Percentiles rank a stretch among this genome's conserved stretches.
Conservation (phyloP, 2,113 vertebrate species). For the Barnardius zonarius region DNA sequence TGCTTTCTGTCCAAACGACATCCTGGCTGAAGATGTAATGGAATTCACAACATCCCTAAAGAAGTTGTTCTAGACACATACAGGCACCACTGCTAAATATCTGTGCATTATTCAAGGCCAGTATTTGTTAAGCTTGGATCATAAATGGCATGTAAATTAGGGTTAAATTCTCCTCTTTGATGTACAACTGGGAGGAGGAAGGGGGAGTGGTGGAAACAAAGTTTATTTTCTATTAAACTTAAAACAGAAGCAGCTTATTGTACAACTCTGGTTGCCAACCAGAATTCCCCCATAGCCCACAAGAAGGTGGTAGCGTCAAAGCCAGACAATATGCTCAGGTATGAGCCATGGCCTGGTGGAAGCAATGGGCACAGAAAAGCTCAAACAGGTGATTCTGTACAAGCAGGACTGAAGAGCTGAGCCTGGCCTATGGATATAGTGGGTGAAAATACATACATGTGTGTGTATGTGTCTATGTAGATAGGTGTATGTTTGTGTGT, state of each 20-base stretch:
- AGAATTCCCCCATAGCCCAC: neutral
- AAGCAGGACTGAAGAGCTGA: neutral
- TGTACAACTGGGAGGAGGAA: neutral
- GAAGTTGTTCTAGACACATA: neutral
- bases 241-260: neutral
- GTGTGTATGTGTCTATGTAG: rapidly evolving
- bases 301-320: neutral
- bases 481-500: neutral
- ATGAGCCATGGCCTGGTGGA: neutral
- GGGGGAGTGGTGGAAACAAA: neutral
- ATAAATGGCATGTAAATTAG: neutral
- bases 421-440: neutral
- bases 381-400: neutral
- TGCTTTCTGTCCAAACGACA: neutral
- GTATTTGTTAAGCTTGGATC: neutral
- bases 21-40: neutral
- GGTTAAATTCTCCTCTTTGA: neutral
- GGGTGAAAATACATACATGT: neutral
- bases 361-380: neutral
- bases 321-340: neutral
- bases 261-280: neutral
- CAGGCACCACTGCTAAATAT: neutral
- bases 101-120: neutral
- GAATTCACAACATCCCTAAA: neutral
- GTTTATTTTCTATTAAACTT: neutral